Evolutionary conservation across 2,888 invertebrate species (phyloP).

Genomic region (Brenthis hecate): DNA sequence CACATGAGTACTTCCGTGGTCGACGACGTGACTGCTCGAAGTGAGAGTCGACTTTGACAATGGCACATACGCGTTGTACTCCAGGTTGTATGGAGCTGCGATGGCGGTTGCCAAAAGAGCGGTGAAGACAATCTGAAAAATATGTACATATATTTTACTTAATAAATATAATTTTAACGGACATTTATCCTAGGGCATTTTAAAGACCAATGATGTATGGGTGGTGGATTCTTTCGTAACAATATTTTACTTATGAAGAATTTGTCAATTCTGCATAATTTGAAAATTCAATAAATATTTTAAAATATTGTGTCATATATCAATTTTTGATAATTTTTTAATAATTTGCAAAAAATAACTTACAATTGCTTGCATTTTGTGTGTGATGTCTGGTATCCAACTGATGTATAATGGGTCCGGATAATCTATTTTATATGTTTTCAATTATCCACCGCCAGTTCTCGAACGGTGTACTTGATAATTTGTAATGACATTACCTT

Average conservation of each 20-base stretch:
- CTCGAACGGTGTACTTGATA: too few relatives aligned
- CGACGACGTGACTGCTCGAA: constrained; percentile 54
- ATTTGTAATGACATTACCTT: too few relatives aligned
- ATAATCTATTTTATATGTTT: constrained; percentile 60
- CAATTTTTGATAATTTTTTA: not conserved
- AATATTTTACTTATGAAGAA: not conserved
- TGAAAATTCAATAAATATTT: not conserved
- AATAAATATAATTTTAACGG: too few relatives aligned
- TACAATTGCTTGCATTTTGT: constrained; percentile 37
- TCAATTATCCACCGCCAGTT: constrained; percentile 51
- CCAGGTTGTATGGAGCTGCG: constrained; percentile 56
- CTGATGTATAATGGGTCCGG: constrained; percentile 55
- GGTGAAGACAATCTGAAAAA: constrained; percentile 52
- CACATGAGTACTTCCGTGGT: constrained; percentile 59
- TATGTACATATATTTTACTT: not conserved
- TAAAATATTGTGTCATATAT: not conserved
- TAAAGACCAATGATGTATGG: too few relatives aligned
- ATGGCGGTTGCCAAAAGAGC: constrained; percentile 54
- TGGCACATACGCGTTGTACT: constrained; percentile 52
- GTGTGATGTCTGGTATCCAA: constrained; percentile 49
- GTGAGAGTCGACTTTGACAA: constrained; percentile 56
- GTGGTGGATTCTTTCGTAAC: too few relatives aligned
- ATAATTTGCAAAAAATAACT: constrained; percentile 1
- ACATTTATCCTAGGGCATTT: too few relatives aligned
- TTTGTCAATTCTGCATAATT: not conserved